Percentiles rank a stretch among this genome's conserved stretches.
Conservation (phyloP, 2,113 vertebrate genomes). For the Lipophrys pholis region DNA sequence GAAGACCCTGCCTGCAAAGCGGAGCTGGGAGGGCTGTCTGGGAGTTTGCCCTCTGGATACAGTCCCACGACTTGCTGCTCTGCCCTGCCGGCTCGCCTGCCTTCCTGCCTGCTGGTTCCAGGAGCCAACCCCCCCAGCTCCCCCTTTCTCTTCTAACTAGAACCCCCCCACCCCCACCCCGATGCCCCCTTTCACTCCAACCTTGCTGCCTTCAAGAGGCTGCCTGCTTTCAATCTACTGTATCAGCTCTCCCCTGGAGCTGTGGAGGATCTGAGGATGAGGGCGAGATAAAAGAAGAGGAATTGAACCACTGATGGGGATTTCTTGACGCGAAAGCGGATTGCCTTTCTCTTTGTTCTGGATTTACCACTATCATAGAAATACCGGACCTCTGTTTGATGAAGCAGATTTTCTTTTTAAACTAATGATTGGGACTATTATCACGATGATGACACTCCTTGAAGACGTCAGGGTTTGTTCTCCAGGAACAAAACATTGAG, state of each 20-base stretch:
- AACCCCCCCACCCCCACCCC: too few species aligned
- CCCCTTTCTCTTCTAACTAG: conserved; percentile 33
- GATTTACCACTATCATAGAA: conserved; percentile 35
- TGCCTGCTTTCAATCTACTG: conserved; percentile 60
- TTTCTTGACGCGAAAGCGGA: conserved; percentile 42
- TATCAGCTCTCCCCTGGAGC: conserved; percentile 65
- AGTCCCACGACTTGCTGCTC: conserved; percentile 74
- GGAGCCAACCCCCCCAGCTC: conserved; percentile 55
- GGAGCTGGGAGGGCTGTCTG: conserved; percentile 78
- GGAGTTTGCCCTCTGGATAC: conserved; percentile 83
- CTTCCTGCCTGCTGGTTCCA: not conserved
- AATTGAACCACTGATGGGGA: conserved; percentile 46
- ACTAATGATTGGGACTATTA: conserved; percentile 28
- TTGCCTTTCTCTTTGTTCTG: conserved; percentile 62
- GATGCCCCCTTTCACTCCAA: conserved; percentile 59
- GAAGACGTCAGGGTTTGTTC: conserved; percentile 34
- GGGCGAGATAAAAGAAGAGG: conserved; percentile 54
- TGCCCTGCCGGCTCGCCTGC: conserved; percentile 41
- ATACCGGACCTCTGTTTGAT: conserved; percentile 5
- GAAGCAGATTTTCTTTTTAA: conserved; percentile 31
- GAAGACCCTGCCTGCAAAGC: conserved; percentile 61
- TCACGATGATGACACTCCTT: conserved; percentile 13
- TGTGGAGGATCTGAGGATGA: conserved; percentile 56
- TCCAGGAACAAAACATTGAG: conserved; percentile 41
- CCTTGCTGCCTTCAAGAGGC: conserved; percentile 53